Evolutionary conservation across 2,888 invertebrate genomes (phyloP).

Genomic region (Standfussiana lucernea): DNA sequence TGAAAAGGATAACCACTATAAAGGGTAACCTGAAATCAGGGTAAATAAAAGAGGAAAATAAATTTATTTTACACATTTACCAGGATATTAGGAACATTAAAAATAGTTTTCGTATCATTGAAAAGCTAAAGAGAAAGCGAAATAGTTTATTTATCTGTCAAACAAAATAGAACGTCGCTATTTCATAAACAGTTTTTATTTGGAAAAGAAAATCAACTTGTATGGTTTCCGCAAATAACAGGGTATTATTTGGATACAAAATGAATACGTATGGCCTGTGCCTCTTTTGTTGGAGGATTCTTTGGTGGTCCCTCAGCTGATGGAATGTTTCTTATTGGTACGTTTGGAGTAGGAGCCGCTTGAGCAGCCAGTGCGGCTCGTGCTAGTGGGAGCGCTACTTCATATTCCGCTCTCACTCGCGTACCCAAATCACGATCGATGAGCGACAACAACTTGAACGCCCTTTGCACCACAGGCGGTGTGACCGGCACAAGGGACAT

Average conservation of each 20-base stretch:
- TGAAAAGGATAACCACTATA: background rate
- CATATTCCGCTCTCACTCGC: slow-evolving; percentile 84
- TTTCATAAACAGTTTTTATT: background rate
- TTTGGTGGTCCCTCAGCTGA: slow-evolving; percentile 21
- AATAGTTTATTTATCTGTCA: background rate
- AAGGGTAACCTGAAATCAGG: background rate
- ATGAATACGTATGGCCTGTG: slow-evolving; percentile 10
- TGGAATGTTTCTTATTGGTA: slow-evolving; percentile 36
- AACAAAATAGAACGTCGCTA: background rate
- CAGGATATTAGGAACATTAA: background rate
- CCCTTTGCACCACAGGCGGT: slow-evolving; percentile 90
- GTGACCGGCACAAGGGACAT: slow-evolving; percentile 37
- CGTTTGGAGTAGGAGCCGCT: slow-evolving; percentile 11
- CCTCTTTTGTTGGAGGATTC: slow-evolving; percentile 10
- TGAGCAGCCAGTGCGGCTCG: slow-evolving; percentile 28
- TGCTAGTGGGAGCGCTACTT: slow-evolving; percentile 40
- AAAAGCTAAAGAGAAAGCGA: background rate
- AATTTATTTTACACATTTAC: background rate
- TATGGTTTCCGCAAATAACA: background rate
- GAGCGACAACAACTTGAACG: slow-evolving; percentile 94
- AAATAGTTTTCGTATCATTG: background rate
- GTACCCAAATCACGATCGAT: slow-evolving; percentile 94
- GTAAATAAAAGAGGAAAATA: background rate
- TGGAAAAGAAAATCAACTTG: background rate
- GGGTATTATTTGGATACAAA: background rate